These are phyloP conservation scores for Harpagus bidentatus DNA, from an alignment of 2,113 vertebrate species.

Conservation along the genomic window DNA sequence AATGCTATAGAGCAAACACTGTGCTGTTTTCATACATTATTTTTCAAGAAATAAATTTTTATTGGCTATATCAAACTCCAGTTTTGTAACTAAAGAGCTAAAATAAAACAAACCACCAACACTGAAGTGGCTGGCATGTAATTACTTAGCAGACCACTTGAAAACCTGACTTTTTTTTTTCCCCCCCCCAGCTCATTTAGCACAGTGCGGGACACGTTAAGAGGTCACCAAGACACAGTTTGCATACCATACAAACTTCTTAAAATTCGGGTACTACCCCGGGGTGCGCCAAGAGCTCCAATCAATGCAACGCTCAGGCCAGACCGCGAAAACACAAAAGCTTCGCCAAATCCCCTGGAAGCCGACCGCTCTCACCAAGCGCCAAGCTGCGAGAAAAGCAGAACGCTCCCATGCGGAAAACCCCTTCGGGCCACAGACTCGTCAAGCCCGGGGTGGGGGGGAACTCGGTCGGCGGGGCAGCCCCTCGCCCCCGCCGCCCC, in stretches of 20 bases:
- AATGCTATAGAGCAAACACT: background rate
- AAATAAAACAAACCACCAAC: background rate
- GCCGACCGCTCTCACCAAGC: background rate
- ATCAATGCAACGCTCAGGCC: background rate
- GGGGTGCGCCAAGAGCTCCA: background rate
- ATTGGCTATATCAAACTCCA: background rate
- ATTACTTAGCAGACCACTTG: background rate
- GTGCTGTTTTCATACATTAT: background rate
- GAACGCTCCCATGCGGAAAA: background rate
- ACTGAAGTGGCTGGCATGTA: background rate
- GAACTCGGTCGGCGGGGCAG: too few relatives aligned
- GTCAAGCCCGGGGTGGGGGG: background rate
- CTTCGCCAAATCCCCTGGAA: background rate
- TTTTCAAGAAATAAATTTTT: background rate
- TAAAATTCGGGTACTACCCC: background rate
- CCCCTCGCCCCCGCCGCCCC: too few relatives aligned
- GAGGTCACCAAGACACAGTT: background rate
- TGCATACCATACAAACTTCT: background rate
- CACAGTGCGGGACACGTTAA: background rate
- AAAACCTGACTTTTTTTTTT: background rate
- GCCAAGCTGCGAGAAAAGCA: fast-evolving
- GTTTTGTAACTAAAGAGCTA: background rate
- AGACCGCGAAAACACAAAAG: conserved; percentile 30
- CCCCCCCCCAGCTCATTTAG: background rate
- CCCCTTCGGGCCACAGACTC: background rate